Percentiles rank a stretch among this genome's conserved stretches.
These are phyloP conservation scores for Rhynchophorus ferrugineus DNA, from an alignment of 1,140 invertebrate genomes.

Conservation along the genomic window DNA sequence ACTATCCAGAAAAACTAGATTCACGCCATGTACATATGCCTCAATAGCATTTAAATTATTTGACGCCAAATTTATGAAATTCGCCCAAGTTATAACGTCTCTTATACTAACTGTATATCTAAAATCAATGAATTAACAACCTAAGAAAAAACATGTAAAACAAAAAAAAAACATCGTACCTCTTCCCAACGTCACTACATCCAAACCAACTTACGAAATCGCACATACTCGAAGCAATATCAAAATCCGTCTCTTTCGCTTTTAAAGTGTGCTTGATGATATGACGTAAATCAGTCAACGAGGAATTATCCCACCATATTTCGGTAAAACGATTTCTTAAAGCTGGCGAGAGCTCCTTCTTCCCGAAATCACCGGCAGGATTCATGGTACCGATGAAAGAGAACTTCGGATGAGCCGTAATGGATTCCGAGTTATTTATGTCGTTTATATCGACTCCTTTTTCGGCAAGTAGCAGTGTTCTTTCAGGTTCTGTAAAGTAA, in stretches of 20 bases:
- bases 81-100: constrained; percentile 87
- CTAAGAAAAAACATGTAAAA: constrained; percentile 9
- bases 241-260: too few species aligned
- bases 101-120: constrained; percentile 82
- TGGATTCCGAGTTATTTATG: constrained; percentile 46
- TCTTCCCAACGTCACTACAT: constrained; percentile 63
- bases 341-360: constrained; percentile 98
- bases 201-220: constrained; percentile 76
- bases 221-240: constrained; percentile 60
- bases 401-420: constrained; percentile 72
- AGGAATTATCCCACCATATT: constrained; percentile 98
- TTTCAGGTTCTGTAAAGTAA: constrained; percentile 79
- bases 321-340: constrained; percentile 97
- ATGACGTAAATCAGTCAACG: too few species aligned
- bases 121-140: constrained; percentile 13
- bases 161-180: constrained; percentile 34
- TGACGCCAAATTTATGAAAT: constrained; percentile 74
- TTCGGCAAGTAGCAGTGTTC: constrained; percentile 85
- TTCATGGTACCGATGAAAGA: constrained; percentile 98
- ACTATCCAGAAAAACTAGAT: constrained; percentile 85
- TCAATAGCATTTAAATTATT: constrained; percentile 46
- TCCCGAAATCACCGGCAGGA: constrained; percentile 98
- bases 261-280: too few species aligned
- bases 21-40: constrained; percentile 82
- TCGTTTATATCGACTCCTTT: constrained; percentile 56